Evolutionary conservation across 1,140 invertebrate genomes (phyloP), one percentile per base, ranked within the genome.

Genomic region (Schmidtea mediterranea): DNA sequence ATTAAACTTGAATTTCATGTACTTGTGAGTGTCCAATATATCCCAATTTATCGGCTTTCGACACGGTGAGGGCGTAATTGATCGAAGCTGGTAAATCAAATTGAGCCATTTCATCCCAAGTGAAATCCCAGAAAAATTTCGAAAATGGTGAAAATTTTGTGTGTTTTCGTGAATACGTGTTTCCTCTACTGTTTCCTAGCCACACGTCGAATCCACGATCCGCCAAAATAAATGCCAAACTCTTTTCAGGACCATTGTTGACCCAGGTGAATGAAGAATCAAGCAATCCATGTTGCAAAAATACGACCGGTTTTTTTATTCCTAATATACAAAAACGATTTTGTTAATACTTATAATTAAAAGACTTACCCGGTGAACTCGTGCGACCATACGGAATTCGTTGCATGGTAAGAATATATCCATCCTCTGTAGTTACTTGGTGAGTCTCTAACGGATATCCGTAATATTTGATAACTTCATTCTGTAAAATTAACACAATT

Each of bases 181-280:
- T 68, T 38, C 77, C 77, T 22, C 76, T 59, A 15, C 66, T 70
- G 64, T 79, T 79, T 10, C 72, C 72, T 48, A 74, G 23, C 75
- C 74, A 77, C n/a, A 82, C 73, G 61, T 82, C 79, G 52, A 74
- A 78, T 1, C 78, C 77, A 1, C 69, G 69, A 55, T 82, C 77
- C 1, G 74, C 75, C 15, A 53, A 13, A 24, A 51, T 48, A 40
- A 49, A 53, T 2, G 47, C 55, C 3, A 61, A 50, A 40, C 55
- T 57, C 38, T 61, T 48, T 43, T 58, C 56, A 32, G 48, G 51
- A 12, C 51, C 49, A 46, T 59, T 59, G 24, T 52, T 53, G 2
- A 61, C 46, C 51, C 53, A 59, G 49, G 56, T 53, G 6, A 53
- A 52, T 2, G 53, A 53, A 36, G 49, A 52, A 1, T 53, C 54